These are phyloP conservation scores for Nasonia longicornis DNA, from an alignment of 1,140 invertebrate genomes.

Conservation along the genomic window DNA sequence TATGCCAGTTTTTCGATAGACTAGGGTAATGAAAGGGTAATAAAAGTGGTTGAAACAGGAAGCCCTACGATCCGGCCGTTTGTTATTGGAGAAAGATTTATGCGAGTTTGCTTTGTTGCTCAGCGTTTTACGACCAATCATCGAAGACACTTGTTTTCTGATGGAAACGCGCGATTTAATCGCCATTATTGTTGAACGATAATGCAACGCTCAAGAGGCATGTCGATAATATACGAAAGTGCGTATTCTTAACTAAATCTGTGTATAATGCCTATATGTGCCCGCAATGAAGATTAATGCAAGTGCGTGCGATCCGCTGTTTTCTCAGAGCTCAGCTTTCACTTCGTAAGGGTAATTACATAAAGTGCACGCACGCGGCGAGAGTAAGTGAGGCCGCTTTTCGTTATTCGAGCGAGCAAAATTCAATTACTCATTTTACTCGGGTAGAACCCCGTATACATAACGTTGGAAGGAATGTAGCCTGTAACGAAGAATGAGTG, in stretches of 20 bases:
- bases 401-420: conserved; percentile 4
- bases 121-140: conserved; percentile 27
- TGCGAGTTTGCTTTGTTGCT: conserved; percentile 3
- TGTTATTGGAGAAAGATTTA: too few species aligned
- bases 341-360: conserved; percentile 35
- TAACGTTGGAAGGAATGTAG: neutral
- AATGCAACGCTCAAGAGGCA: neutral
- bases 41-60: too few species aligned
- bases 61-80: too few species aligned
- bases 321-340: conserved; percentile 13
- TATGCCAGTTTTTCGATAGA: neutral
- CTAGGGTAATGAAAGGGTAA: too few species aligned
- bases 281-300: neutral
- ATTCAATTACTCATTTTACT: conserved; percentile 32
- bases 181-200: conserved; percentile 3
- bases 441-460: neutral
- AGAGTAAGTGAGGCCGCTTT: conserved; percentile 19
- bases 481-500: neutral
- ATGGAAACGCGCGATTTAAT: conserved; percentile 28
- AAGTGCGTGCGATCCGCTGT: conserved; percentile 5
- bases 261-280: neutral
- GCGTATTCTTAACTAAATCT: neutral
- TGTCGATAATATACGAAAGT: conserved; percentile 18
- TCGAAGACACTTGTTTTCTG: conserved; percentile 32
- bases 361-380: conserved; percentile 31